phyloP scores from a whole-genome alignment of 2,113 vertebrate genomes.

The Machaerirhynchus nigripectus region DNA sequence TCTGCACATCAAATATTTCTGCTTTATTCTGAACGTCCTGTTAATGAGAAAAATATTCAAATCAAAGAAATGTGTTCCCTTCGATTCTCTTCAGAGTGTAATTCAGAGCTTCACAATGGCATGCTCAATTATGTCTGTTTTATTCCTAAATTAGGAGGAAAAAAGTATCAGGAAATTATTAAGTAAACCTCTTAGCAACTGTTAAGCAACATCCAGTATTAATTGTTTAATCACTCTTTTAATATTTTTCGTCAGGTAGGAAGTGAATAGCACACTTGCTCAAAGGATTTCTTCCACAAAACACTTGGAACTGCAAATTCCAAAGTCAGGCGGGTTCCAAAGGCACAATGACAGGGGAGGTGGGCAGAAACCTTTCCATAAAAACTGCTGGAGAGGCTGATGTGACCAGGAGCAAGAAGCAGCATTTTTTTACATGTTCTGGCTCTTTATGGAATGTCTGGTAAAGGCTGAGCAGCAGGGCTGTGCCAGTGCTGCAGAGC shows the following conservation, averaged over 20 bases:
- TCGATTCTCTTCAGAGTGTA: constrained; percentile 16
- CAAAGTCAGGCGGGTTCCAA: neutral
- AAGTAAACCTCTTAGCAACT: neutral
- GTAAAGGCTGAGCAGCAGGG: neutral
- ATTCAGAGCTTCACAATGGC: constrained; percentile 17
- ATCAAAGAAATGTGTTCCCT: constrained; percentile 49
- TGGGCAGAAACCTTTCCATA: neutral
- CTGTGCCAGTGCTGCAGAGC: neutral
- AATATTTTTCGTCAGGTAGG: neutral
- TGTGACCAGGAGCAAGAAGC: neutral
- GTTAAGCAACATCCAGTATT: constrained; percentile 35
- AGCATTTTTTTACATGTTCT: neutral
- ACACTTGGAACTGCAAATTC: neutral
- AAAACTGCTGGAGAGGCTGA: neutral
- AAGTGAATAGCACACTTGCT: neutral
- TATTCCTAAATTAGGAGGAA: neutral
- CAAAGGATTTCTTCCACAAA: neutral
- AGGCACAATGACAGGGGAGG: neutral
- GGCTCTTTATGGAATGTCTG: neutral
- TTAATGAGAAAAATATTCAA: constrained; percentile 64
- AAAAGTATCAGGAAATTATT: neutral
- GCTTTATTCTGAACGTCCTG: constrained; percentile 38
- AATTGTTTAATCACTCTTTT: constrained; percentile 23
- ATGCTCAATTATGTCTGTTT: constrained; percentile 23
- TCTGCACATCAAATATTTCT: constrained; percentile 40